Base-by-base conservation (phyloP, 2,888 invertebrate genomes). In the Zygogramma bicolorata region DNA sequence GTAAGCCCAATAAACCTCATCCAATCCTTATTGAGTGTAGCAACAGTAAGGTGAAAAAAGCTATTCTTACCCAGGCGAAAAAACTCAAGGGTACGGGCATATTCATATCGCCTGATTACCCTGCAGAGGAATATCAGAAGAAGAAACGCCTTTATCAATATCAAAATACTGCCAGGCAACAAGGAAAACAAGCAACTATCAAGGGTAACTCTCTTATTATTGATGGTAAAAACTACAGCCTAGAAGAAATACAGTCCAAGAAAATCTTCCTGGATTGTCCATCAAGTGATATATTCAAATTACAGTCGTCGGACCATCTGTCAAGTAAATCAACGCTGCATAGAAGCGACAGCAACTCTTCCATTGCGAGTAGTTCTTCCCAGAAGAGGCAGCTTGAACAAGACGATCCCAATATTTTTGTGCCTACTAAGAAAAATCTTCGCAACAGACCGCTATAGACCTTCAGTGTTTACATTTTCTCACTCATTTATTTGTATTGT, bases 131-230 rank as follows among this genome's bases (percentile, higher is more conserved):
- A n/a, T n/a, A n/a, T n/a, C n/a, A n/a, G n/a, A n/a, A n/a, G n/a
- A n/a, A n/a, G n/a, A n/a, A n/a, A n/a, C n/a, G n/a, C n/a, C n/a
- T n/a, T n/a, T n/a, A n/a, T n/a, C n/a, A n/a, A n/a, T 53, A 25
- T 61, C 40, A 61, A 40, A 38, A 61, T 38, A 27, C 29, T 53
- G 53, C 20, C 53, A 49, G 65, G 46, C 27, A 65, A 49, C 25
- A 49, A 20, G 34, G 20, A 27, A 42, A 53, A 3, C 20, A 2
- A 49, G 65, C 31, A 53, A 18, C 34, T 18, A 53, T 65, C n/a
- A 18, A 34, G 20, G 65, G 65, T 20, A 31, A 29, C 20, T 20
- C 29, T 15, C 46, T 63, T 27, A 63, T 53, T 29, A n/a, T n/a
- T n/a, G n/a, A n/a, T n/a, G n/a, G n/a, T n/a, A n/a, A n/a, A n/a